Evolutionary conservation across 2,797 vertebrate species (phyloP).

Genomic region (Apodemus agrarius): DNA sequence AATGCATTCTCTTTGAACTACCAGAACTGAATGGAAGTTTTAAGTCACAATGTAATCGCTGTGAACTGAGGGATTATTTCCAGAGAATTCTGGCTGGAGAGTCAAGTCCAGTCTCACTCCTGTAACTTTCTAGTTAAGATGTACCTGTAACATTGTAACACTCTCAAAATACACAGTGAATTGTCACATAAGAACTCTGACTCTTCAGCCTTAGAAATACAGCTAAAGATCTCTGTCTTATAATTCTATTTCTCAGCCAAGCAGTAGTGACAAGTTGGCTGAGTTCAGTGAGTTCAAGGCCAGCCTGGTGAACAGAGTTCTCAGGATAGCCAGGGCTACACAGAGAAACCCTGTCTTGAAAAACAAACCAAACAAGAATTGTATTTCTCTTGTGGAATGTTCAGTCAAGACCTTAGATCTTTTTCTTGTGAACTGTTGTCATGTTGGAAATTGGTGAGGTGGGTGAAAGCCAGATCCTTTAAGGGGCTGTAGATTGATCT

Average conservation of each 20-base stretch:
- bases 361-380: background rate
- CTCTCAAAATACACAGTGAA: background rate
- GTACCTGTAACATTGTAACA: background rate
- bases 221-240: background rate
- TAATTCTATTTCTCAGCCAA: slow-evolving; percentile 26
- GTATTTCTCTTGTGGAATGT: slow-evolving; percentile 15
- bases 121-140: background rate
- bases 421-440: slow-evolving; percentile 49
- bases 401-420: background rate
- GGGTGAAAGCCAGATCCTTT: background rate
- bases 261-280: background rate
- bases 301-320: background rate
- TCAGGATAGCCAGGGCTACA: too few species aligned
- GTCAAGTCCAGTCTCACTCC: background rate
- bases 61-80: background rate
- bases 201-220: slow-evolving; percentile 33
- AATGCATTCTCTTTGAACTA: slow-evolving; percentile 38
- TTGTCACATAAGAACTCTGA: background rate
- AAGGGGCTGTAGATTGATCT: background rate
- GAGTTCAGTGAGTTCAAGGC: background rate
- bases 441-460: background rate
- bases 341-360: too few species aligned
- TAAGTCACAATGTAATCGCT: slow-evolving; percentile 6
- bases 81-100: background rate
- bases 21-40: slow-evolving; percentile 20